Evolutionary conservation across 2,888 invertebrate species (phyloP), one percentile per base, ranked within the genome.

Genomic region (Lysandra bellargus): DNA sequence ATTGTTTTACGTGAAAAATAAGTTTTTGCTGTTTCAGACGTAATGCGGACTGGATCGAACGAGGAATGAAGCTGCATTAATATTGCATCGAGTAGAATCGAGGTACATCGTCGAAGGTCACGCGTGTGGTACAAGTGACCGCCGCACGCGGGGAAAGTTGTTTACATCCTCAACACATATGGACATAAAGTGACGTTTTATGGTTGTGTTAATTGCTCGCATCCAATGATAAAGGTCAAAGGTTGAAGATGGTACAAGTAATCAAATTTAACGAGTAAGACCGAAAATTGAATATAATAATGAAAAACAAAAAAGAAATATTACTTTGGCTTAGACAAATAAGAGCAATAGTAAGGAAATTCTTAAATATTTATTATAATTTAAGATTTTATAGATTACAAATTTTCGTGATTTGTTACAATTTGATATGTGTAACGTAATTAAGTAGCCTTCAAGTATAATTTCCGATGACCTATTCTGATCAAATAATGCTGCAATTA

Each of bases 91-190:
- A 14, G 57, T 57, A 57, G 57, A 57, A 57, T 57, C 57, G 2
- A 57, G 57, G 57, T 57, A 57, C 33, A 64, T 7, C 33, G 14
- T 85, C 85, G 85, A 86, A 89, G 90, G 90, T 88, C 87, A 82
- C 60, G 37, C 69, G 79, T n/a, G 40, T 80, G 82, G 83, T 76
- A 3, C 80, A 82, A 83, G 81, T 77, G n/a, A 81, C 64, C 64
- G 69, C 7, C 74, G 78, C 37, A 57, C 64, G 80, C 69, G 69
- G 17, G 30, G 69, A 69, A 69, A 69, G 33, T 37, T 69, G 69
- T 69, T 69, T 69, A 69, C 33, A 69, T 69, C 69, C 69, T 69
- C 3, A 14, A 33, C 69, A 3, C 69, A 69, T 69, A 33, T 76
- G 53, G 76, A 76, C 57, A 30, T 44, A 44, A 57, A 76, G 76